Evolutionary conservation across 2,888 invertebrate genomes (phyloP).

Genomic region (Cheilosia scutellata): DNA sequence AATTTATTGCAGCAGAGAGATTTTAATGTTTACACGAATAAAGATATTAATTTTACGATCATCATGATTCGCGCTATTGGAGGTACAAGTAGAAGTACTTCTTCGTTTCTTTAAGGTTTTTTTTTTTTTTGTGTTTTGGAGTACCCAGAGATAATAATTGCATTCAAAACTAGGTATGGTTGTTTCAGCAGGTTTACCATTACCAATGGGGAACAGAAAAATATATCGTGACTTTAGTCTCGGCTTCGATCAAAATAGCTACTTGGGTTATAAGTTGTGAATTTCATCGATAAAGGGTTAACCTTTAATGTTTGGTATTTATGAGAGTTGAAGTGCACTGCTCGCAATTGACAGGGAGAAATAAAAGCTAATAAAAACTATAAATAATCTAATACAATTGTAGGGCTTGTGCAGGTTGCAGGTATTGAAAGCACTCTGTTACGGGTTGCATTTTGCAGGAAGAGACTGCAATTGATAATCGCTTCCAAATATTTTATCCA

Average conservation of each 20-base stretch:
- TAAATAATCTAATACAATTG: background rate
- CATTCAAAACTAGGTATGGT: conserved; percentile 52
- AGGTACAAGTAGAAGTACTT: conserved; percentile 36
- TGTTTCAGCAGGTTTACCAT: conserved; percentile 39
- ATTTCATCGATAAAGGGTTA: conserved; percentile 64
- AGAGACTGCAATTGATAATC: too few species aligned
- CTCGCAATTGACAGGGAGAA: conserved; percentile 7
- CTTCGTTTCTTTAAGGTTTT: conserved; percentile 17
- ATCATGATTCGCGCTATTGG: conserved; percentile 70
- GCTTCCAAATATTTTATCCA: too few species aligned
- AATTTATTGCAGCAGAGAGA: conserved; percentile 67
- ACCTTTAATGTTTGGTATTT: conserved; percentile 38
- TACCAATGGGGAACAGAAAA: conserved; percentile 40
- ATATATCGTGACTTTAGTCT: conserved; percentile 56
- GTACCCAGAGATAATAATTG: conserved; percentile 53
- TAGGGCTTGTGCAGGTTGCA: too few species aligned
- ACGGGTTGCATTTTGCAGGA: too few species aligned
- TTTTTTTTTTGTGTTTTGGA: conserved; percentile 6
- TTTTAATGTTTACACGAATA: conserved; percentile 74
- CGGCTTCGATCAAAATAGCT: conserved; percentile 50
- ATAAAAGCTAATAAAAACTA: background rate
- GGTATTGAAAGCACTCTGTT: too few species aligned
- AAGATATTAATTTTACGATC: conserved; percentile 73
- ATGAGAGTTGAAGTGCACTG: conserved; percentile 3
- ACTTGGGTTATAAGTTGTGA: conserved; percentile 55